Evolutionary conservation across 2,888 invertebrate species (phyloP), one percentile per base, ranked within the genome.

Genomic region (Lasius fuliginosus): DNA sequence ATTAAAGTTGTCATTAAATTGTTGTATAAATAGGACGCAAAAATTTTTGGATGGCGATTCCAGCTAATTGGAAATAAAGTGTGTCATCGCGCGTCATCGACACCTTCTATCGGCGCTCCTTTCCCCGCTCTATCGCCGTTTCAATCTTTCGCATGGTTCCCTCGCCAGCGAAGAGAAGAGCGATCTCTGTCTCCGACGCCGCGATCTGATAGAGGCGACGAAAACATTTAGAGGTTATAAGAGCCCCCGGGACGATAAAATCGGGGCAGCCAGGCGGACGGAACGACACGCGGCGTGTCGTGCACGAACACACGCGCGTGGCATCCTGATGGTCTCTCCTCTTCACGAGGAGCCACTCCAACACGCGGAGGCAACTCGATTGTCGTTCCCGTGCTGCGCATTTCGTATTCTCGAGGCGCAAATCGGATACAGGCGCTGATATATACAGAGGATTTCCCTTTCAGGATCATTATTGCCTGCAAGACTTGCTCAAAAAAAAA

Each of bases 181-280:
- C 79, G 74, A 81, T 81, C 60, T 46, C 60, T 49, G 79, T 81
- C 74, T 60, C 33, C 46, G 75, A 60, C 74, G 65, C 79, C 56
- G 77, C 53, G 82, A 86, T 82, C 93, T 92, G 93, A 93, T 93
- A 92, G 88, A 92, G 91, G 92, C 92, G 93, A 93, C 92, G 93
- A 93, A 93, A 93, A 93, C 92, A 93, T 94, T 93, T 92, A 91
- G 90, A 92, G 94, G 92, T 94, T 94, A 93, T 91, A 91, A 92
- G 92, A 90, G 91, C 84, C 82, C 85, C 87, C 83, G 84, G 84
- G 76, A 86, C 87, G 92, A 92, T 92, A 91, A 92, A 91, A 93
- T 92, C 92, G 86, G 86, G 76, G 86, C 88, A 91, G 90, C 85
- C 89, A 89, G 93, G 93, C 93, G 92, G 91, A 90, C 89, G 82